Percentiles rank a stretch among this genome's conserved stretches.
Conservation (phyloP, 2,888 invertebrate species). For the Cerceris ruficornis region DNA sequence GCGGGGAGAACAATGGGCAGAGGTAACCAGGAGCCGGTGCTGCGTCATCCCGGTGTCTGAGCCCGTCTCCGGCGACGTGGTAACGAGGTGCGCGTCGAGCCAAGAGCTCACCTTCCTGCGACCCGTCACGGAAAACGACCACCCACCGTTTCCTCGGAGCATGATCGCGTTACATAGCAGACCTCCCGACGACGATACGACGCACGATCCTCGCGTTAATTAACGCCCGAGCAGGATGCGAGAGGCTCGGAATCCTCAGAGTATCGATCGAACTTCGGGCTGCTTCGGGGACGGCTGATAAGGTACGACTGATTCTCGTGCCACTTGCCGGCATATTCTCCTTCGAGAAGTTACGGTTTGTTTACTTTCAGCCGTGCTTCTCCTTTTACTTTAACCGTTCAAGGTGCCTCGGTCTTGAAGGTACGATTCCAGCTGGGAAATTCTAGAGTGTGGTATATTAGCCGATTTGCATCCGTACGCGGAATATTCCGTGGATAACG, state of each 20-base stretch:
- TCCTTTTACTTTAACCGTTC: no score
- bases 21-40: constrained; percentile 78
- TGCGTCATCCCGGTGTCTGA: constrained; percentile 78
- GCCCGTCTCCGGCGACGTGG: constrained; percentile 73
- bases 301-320: no score
- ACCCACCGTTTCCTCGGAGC: constrained; percentile 48
- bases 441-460: no score
- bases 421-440: no score
- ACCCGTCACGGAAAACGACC: constrained; percentile 67
- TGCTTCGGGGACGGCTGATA: no score
- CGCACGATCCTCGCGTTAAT: constrained; percentile 5
- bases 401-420: no score
- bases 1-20: constrained; percentile 79
- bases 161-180: constrained; percentile 40
- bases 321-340: no score
- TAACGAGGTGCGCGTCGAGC: constrained; percentile 70
- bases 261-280: no score
- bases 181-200: neutral
- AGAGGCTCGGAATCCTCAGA: neutral
- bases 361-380: no score
- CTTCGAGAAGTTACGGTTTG: no score
- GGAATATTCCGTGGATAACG: no score
- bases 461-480: no score
- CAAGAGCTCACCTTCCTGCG: constrained; percentile 58
- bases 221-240: neutral